Evolutionary conservation across 1,140 invertebrate species (phyloP).

Genomic region (Drosophila elegans): DNA sequence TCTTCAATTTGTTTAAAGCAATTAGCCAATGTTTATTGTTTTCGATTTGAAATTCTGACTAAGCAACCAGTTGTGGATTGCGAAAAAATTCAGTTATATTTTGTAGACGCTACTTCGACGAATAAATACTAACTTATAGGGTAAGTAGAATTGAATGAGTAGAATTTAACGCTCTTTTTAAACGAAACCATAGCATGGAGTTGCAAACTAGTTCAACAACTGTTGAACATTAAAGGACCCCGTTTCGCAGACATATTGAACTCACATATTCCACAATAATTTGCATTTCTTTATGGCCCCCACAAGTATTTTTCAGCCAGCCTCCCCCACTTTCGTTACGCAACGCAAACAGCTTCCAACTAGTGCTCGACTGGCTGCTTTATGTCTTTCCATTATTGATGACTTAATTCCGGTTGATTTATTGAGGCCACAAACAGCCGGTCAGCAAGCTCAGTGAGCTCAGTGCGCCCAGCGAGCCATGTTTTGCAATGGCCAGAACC

Average conservation of each 20-base stretch:
- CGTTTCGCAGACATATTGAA: slow-evolving; percentile 16
- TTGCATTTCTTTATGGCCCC: slow-evolving; percentile 55
- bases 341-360: slow-evolving; percentile 47
- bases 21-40: slow-evolving; percentile 28
- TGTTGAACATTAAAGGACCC: slow-evolving; percentile 7
- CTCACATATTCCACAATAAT: slow-evolving; percentile 29
- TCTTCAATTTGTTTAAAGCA: slow-evolving; percentile 7
- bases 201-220: slow-evolving; percentile 22
- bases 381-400: slow-evolving; percentile 81
- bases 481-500: slow-evolving; percentile 25
- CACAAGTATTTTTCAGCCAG: slow-evolving; percentile 32
- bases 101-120: no score
- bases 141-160: no score
- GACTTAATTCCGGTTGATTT: slow-evolving; percentile 80
- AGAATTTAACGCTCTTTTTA: no score
- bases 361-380: slow-evolving; percentile 66
- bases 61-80: neutral
- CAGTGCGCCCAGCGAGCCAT: slow-evolving; percentile 13
- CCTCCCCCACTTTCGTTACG: slow-evolving; percentile 18
- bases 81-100: neutral
- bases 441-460: slow-evolving; percentile 26
- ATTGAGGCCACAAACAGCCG: slow-evolving; percentile 80
- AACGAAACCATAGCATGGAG: no score
- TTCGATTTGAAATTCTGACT: neutral
- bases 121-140: neutral